Evolutionary conservation across 2,113 vertebrate genomes (phyloP), one percentile per base, ranked within the genome.

Genomic region (Nestor notabilis): DNA sequence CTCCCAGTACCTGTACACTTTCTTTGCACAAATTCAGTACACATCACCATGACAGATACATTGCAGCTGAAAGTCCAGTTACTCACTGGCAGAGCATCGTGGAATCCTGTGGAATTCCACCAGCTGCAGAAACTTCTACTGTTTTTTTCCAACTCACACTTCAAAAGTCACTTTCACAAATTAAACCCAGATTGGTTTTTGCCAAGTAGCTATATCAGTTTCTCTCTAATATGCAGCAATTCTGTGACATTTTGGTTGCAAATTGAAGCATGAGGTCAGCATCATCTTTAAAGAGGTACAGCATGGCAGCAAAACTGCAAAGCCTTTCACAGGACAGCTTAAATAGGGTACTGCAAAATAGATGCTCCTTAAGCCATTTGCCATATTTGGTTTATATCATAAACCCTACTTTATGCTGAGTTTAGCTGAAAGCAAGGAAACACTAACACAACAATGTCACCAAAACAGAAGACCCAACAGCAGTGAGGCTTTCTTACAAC

Each of bases 41-140:
- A 9, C 18, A 2, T 24, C 60, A 74, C 39, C 2, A 0, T 23
- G 28, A 56, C 0, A 68, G 23, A 52, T 3, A 16, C 9, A 13
- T 1, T 46, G 43, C 60, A 76, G 39, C 52, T 94, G 19, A 25
- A 89, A 76, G 29, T 31, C 27, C 44, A 66, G 8, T 46, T 91
- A 65, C 17, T 72, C 41, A n/a, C 14, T 35, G 18, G 28, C 17
- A 76, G 52, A 87, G 6, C 27, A 83, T 43, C 58, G 25, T 70
- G 66, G 56, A 79, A 82, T 79, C 31, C 18, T 69, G 24, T 72
- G 81, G 35, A 93, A 93, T 69, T 93, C 63, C 58, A 86, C 16
- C 46, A 90, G 56, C 37, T 50, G 27, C 58, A 77, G 35, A 80
- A 61, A 37, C 66, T 80, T 90, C 75, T 92, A 7, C 28, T 31